phyloP scores from a whole-genome alignment of 2,888 invertebrate species.

The Drosophila helvetica region DNA sequence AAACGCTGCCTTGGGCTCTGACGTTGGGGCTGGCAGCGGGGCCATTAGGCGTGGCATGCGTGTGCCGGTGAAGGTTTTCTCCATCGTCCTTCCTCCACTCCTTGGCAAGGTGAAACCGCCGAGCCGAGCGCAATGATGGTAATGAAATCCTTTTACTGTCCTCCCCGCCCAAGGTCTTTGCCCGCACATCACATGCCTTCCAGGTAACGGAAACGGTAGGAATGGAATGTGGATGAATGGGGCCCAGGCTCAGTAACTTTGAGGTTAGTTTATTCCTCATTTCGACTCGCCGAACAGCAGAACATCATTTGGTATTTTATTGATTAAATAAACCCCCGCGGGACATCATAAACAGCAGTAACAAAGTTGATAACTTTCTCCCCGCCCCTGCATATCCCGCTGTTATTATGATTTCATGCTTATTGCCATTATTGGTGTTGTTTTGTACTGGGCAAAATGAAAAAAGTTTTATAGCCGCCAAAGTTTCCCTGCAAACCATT shows the following conservation, averaged over 20 bases:
- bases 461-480: constrained; percentile 58
- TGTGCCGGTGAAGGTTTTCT: constrained; percentile 57
- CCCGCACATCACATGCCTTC: too few species aligned
- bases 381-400: constrained; percentile 21
- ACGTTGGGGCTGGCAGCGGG: constrained; percentile 18
- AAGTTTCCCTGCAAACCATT: constrained; percentile 42
- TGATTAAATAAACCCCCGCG: constrained; percentile 39
- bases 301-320: constrained; percentile 42
- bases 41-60: constrained; percentile 65
- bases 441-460: constrained; percentile 51
- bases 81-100: constrained; percentile 49
- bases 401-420: constrained; percentile 56
- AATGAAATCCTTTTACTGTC: constrained; percentile 57
- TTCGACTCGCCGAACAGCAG: not conserved
- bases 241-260: constrained; percentile 1
- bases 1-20: constrained; percentile 20
- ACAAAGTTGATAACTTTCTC: constrained; percentile 52
- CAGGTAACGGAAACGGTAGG: constrained; percentile 13
- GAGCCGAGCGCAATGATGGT: constrained; percentile 47
- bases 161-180: constrained; percentile 32
- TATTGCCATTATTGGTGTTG: constrained; percentile 53
- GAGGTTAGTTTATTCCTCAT: constrained; percentile 12
- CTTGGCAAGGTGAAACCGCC: constrained; percentile 59
- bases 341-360: constrained; percentile 42
- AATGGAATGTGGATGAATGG: not conserved